phyloP scores from a whole-genome alignment of 2,797 vertebrate genomes.

The Megaceryle alcyon region DNA sequence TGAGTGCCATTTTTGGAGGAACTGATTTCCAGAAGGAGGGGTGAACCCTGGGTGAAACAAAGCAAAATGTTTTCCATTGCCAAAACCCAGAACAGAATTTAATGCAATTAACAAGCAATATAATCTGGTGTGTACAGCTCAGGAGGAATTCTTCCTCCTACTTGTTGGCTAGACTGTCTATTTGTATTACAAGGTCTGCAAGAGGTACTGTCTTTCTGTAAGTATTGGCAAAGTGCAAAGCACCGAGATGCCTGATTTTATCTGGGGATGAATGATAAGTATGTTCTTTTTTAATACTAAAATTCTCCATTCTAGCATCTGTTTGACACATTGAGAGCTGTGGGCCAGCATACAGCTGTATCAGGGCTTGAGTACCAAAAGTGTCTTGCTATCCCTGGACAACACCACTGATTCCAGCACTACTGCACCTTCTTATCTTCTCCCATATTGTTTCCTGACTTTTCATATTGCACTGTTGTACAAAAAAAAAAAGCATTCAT shows the following conservation, averaged over 20 bases:
- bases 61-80: not conserved
- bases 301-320: not conserved
- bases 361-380: not conserved
- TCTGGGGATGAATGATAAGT: not conserved
- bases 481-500: not conserved
- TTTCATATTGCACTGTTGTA: not conserved
- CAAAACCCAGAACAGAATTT: not conserved
- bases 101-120: not conserved
- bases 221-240: not conserved
- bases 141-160: not conserved
- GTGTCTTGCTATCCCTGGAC: not conserved
- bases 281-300: not conserved
- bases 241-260: not conserved
- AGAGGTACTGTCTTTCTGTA: not conserved
- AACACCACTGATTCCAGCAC: not conserved
- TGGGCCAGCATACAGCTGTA: not conserved
- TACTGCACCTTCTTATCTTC: not conserved
- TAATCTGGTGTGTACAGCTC: not conserved
- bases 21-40: conserved; percentile 2
- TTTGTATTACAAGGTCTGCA: not conserved
- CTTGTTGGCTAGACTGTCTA: not conserved
- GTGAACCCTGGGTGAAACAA: not conserved
- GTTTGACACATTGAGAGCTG: not conserved
- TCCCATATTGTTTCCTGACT: not conserved
- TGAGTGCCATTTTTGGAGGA: conserved; percentile 2